These are phyloP conservation scores for Helicoverpa zea DNA, from an alignment of 1,140 invertebrate genomes.

Conservation along the genomic window DNA sequence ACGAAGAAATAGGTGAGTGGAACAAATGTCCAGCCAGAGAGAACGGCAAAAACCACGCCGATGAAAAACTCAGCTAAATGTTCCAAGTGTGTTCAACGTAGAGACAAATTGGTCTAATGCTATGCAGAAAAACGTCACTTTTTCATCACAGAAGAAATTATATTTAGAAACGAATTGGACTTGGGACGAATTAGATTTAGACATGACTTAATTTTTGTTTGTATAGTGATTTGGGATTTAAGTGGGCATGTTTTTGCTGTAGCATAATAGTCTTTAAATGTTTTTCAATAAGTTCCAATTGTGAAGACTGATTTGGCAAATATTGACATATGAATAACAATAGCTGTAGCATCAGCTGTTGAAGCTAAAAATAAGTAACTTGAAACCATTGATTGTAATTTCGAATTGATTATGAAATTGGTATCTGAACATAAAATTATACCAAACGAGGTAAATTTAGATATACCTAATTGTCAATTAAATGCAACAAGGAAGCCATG, in stretches of 20 bases:
- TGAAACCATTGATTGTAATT: no score
- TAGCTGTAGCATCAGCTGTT: no score
- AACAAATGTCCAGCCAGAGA: conserved; percentile 49
- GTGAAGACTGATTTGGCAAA: no score
- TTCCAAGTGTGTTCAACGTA: background rate
- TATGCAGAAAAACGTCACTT: conserved; percentile 7
- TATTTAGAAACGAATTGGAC: conserved; percentile 2
- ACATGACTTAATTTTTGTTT: background rate
- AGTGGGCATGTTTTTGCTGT: no score
- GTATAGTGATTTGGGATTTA: conserved; percentile 1
- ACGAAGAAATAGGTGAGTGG: conserved; percentile 63
- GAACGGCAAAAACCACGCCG: conserved; percentile 31
- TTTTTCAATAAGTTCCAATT: no score
- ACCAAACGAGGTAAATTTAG: background rate
- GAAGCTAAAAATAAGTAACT: no score
- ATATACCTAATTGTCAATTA: background rate
- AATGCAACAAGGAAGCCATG: conserved; percentile 8
- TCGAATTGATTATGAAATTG: no score
- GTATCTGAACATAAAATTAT: background rate
- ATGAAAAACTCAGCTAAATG: conserved; percentile 16
- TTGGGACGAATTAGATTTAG: conserved; percentile 7
- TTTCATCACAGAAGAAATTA: conserved; percentile 16
- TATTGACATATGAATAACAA: no score
- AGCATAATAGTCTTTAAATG: no score
- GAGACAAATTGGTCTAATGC: conserved; percentile 14